These are phyloP conservation scores for Alexandromys oeconomus DNA, from an alignment of 2,797 vertebrate genomes.

Conservation along the genomic window DNA sequence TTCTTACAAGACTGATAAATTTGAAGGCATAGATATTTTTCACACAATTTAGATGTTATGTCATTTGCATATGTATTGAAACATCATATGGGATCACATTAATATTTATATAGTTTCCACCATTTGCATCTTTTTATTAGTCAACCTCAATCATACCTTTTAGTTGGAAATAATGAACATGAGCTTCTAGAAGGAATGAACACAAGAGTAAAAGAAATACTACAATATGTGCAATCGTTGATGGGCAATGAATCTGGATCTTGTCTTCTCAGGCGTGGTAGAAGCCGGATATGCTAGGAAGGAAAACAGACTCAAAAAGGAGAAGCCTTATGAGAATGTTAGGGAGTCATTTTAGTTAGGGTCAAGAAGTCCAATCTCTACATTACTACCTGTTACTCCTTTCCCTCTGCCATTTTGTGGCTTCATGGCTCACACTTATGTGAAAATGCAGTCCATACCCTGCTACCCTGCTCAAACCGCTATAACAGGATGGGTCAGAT, in stretches of 20 bases:
- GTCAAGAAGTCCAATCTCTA: rapidly evolving
- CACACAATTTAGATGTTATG: background rate
- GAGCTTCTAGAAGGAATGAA: background rate
- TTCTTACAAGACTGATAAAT: background rate
- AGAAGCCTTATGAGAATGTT: too few relatives aligned
- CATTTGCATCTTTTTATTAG: background rate
- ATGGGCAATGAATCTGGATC: background rate
- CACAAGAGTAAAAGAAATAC: background rate
- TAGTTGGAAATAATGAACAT: background rate
- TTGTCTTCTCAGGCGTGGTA: background rate
- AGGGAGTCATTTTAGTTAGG: background rate
- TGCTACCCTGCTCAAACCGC: background rate
- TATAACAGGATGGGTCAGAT: background rate
- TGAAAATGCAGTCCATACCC: background rate
- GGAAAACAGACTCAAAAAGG: background rate
- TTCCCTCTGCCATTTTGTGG: rapidly evolving
- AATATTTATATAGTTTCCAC: background rate
- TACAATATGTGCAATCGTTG: background rate
- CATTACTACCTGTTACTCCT: too few relatives aligned
- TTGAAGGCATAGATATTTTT: background rate
- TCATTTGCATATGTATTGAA: background rate
- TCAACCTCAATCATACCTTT: background rate
- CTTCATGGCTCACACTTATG: background rate
- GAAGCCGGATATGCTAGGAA: rapidly evolving
- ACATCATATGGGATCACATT: background rate